phyloP scores from a whole-genome alignment of 2,113 vertebrate species.

The Xerus inauris region DNA sequence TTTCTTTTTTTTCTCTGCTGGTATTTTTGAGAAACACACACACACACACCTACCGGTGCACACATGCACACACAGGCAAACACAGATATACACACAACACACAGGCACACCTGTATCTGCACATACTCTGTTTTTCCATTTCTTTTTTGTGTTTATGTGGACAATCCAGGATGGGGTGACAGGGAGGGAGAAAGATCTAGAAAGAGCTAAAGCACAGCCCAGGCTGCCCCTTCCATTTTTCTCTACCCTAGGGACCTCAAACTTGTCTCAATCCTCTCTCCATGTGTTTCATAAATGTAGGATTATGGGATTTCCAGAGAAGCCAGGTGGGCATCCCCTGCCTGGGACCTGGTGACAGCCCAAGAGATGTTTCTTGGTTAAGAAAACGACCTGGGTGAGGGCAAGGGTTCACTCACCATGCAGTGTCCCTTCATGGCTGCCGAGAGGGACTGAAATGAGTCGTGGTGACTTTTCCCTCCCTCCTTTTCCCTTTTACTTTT shows the following conservation, averaged over 20 bases:
- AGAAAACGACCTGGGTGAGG: neutral
- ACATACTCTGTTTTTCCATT: neutral
- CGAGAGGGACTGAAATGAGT: neutral
- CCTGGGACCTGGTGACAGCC: conserved; percentile 63
- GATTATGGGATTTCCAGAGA: conserved; percentile 79
- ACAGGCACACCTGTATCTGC: no score
- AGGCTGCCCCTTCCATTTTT: neutral
- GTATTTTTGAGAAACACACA: neutral
- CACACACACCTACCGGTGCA: no score
- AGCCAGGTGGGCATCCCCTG: conserved; percentile 66
- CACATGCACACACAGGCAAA: neutral
- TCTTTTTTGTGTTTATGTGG: neutral
- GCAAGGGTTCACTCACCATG: neutral
- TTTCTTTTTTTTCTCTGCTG: conserved; percentile 3
- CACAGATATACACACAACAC: neutral
- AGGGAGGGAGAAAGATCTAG: neutral
- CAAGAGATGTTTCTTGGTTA: neutral
- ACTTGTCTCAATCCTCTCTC: conserved; percentile 56
- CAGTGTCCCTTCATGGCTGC: neutral
- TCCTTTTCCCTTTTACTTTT: neutral
- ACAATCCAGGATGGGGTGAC: neutral
- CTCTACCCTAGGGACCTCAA: conserved; percentile 1
- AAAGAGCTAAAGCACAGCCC: neutral
- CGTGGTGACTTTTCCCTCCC: neutral
- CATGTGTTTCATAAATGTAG: conserved; percentile 80